Base-by-base conservation (phyloP, 2,113 vertebrate species). In the Acinonyx jubatus region DNA sequence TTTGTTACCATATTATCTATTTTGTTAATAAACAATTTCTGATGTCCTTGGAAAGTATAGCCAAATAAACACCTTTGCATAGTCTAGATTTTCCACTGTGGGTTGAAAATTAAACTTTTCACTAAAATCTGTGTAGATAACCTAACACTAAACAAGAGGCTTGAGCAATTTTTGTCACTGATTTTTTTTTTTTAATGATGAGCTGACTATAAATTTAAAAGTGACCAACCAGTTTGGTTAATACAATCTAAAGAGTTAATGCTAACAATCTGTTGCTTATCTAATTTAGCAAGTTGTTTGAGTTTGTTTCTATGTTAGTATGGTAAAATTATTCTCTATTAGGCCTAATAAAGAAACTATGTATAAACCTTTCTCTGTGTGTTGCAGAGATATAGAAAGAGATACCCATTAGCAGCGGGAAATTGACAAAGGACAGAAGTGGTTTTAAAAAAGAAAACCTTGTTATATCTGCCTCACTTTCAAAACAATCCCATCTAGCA, bases 191-290 rank as follows among this genome's bases (percentile, higher is more conserved):
- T 45, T 33, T 57, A 63, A 81, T 91, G 7, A 79, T 76, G 3
- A 94, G 36, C n/a, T 81, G 68, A 89, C 25, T 68, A 29, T 74
- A 82, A 65, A 83, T 95, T 83, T 74, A 4, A 57, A 98, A 89
- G 11, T n/a, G 6, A 38, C 10, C 83, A 92, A 48, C 1, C 7
- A 45, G 36, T 68, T 89, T 88, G 52, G 1, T 69, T 63, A 82
- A 79, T 78, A 6, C 15, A 61, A 15, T 61, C 29, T 96, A 69
- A 65, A 86, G 66, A 65, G 18, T 87, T 63, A 93, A 90, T 69
- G 8, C 19, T 94, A 50, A 97, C 97, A 74, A 57, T 84, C 4
- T 38, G 13, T 29, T 74, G 4, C 48, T 87, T 94, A 83, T 25
- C 7, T 84, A 66, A 80, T 68, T 65, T 89, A 36, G 80, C 38